Base-by-base conservation (phyloP, 2,797 vertebrate species). In the Xiphorhynchus erythropygius region DNA sequence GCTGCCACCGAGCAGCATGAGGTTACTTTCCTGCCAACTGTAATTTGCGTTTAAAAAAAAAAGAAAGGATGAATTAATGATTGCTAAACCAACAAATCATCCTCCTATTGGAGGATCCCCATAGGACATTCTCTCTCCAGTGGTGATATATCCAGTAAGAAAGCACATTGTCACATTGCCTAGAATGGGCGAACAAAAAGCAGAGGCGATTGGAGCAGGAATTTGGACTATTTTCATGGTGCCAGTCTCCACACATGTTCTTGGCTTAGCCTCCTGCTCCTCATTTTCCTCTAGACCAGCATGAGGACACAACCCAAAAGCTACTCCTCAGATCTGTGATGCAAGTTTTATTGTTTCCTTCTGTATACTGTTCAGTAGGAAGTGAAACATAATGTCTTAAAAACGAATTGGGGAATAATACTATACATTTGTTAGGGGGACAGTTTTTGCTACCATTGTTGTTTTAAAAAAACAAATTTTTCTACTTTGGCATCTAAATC, bases 1-100 rank as follows among this genome's bases (percentile, higher is more conserved):
- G 69, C 82, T 91, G 89, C 87, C 93, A 91, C 70, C 21, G 46
- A 92, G 65, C 89, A 94, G 93, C 89, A 59, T 86, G 89, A 94
- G 68, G 69, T 92, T 87, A 59, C 84, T 91, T 44, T 87, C 62
- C 79, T 91, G 92, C 84, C 22, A 27, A 27, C 24, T 86, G 80
- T 33, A 89, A 96, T 95, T 93, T 87, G 62, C 0, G 0, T 78
- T 75, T 1, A 52, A 85, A 86, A 94, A 2, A 52, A 85, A 86
- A 94, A 91, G 73, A 39, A 84, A 41, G 82, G 76, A 84, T 86
- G 93, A 93, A 76, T 93, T 94, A 95, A 93, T 92, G 92, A 90
- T 91, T 96, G 89, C 92, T 93, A 96, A 95, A 96, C 87, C 82
- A 97, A 96, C 92, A 97, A 92, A 96, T 94, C 95, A 94, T 87